A percentile compares a stretch with the other conserved stretches of the same genome.
These are phyloP conservation scores for Drosophila elegans DNA, from an alignment of 1,140 invertebrate genomes.

Conservation along the genomic window DNA sequence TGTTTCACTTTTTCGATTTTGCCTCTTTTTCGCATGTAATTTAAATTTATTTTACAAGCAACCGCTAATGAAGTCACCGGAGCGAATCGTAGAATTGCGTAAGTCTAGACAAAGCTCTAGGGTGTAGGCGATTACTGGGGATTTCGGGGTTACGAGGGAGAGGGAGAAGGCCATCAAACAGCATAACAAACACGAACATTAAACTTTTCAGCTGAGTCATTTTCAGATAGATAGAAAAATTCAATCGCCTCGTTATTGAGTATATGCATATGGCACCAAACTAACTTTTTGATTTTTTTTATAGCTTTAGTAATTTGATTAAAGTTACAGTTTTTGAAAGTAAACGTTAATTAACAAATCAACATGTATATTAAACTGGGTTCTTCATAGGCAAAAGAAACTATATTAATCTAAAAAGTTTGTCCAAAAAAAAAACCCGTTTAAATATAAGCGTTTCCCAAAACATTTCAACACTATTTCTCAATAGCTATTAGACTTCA, in stretches of 20 bases:
- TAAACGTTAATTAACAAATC: neutral
- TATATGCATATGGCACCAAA: constrained; percentile 6
- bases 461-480: no score
- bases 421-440: no score
- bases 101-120: constrained; percentile 36
- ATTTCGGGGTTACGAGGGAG: constrained; percentile 27
- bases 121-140: constrained; percentile 19
- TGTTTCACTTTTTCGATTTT: constrained; percentile 18
- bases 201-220: constrained; percentile 34
- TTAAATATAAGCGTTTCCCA: no score
- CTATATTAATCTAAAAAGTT: no score
- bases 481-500: no score
- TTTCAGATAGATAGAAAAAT: constrained; percentile 19
- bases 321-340: constrained; percentile 1
- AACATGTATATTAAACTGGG: no score
- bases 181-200: constrained; percentile 37
- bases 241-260: constrained; percentile 12
- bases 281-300: constrained; percentile 3
- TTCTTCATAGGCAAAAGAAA: no score
- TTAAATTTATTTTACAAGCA: constrained; percentile 59
- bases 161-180: constrained; percentile 44
- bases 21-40: constrained; percentile 46
- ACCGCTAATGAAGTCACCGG: constrained; percentile 52
- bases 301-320: neutral
- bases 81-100: constrained; percentile 46